Percentiles rank a stretch among this genome's conserved stretches.
These are phyloP conservation scores for Kryptopterus vitreolus DNA, from an alignment of 2,797 vertebrate genomes.

Conservation along the genomic window DNA sequence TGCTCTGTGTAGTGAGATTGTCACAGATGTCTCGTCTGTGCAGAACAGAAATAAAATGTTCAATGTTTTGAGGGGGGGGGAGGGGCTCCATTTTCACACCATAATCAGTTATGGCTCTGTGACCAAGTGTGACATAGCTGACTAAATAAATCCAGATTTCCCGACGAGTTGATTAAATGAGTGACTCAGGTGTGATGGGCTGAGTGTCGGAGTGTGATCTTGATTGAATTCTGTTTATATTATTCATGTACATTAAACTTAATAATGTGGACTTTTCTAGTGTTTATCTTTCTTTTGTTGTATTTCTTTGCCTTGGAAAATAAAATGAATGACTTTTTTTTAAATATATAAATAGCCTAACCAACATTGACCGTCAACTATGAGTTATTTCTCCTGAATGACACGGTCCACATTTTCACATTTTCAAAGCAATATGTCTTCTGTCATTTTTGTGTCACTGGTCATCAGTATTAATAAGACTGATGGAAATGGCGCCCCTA, in stretches of 20 bases:
- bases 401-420: background rate
- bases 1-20: background rate
- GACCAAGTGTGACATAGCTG: constrained; percentile 24
- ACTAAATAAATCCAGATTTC: constrained; percentile 29
- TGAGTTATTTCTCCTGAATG: background rate
- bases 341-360: background rate
- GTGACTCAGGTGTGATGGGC: constrained; percentile 19
- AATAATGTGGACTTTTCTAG: background rate
- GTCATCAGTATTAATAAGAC: background rate
- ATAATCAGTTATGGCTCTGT: constrained; percentile 29
- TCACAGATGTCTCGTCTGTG: constrained; percentile 3
- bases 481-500: background rate
- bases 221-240: constrained; percentile 15
- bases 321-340: background rate
- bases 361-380: background rate
- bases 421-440: background rate
- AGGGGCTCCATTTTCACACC: background rate
- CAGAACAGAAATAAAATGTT: constrained; percentile 21
- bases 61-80: background rate
- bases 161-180: constrained; percentile 35
- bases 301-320: background rate
- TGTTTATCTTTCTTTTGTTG: background rate
- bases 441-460: background rate
- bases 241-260: constrained; percentile 24
- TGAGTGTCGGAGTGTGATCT: background rate